phyloP scores from a whole-genome alignment of 2,888 invertebrate genomes.

The Sesia bembeciformis region DNA sequence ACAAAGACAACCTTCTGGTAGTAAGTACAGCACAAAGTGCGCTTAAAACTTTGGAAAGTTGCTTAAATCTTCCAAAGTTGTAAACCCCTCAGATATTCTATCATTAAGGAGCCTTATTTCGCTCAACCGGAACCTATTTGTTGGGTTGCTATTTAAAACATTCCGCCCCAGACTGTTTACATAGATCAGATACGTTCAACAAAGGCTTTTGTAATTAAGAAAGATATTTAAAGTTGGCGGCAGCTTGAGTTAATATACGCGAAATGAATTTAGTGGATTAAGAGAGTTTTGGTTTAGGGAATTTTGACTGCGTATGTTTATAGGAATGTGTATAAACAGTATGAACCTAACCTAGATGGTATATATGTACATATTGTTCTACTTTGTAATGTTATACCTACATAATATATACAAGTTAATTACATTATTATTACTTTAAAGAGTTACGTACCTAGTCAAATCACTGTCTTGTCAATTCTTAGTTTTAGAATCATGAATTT shows the following conservation, averaged over 20 bases:
- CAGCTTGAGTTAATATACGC: conserved; percentile 69
- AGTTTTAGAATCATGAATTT: too few species aligned
- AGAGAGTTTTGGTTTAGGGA: conserved; percentile 37
- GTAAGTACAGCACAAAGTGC: too few species aligned
- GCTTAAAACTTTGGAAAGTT: too few species aligned
- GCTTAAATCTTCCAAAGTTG: neutral
- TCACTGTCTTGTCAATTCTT: too few species aligned
- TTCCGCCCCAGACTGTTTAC: conserved; percentile 69
- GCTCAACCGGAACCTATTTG: conserved; percentile 67
- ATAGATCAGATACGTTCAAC: conserved; percentile 74
- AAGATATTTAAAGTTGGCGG: conserved; percentile 72
- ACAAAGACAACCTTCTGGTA: too few species aligned
- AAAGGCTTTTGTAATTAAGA: conserved; percentile 75
- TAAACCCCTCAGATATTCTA: conserved; percentile 33
- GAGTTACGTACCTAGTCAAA: too few species aligned
- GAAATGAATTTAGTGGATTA: conserved; percentile 68
- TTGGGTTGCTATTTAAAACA: conserved; percentile 69
- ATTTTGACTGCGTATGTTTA: neutral
- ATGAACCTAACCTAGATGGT: too few species aligned
- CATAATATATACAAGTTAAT: too few species aligned
- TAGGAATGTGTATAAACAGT: too few species aligned
- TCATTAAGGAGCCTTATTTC: conserved; percentile 64
- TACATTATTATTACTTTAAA: too few species aligned
- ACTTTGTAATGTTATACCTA: too few species aligned
- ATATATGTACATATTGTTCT: too few species aligned